A percentile compares a stretch with the other conserved stretches of the same genome.
Evolutionary conservation across 2,797 vertebrate species (phyloP).

Genomic region (Gambusia yucatana): DNA sequence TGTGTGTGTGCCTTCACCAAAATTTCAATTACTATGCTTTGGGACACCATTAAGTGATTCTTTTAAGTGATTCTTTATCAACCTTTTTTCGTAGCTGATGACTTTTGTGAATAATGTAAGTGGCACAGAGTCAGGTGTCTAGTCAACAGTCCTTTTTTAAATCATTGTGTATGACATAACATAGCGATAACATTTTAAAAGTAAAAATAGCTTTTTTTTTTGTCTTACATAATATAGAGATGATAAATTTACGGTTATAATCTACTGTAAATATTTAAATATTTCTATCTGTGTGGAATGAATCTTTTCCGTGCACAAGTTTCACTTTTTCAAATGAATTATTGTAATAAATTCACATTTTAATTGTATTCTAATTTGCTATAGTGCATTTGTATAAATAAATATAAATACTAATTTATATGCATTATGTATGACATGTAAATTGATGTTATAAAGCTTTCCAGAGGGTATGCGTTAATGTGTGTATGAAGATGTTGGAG

Average conservation of each 20-base stretch:
- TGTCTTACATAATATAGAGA: not conserved
- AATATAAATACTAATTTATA: not conserved
- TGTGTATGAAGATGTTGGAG: constrained; percentile 59
- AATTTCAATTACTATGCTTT: not conserved
- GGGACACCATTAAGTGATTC: not conserved
- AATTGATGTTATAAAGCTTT: constrained; percentile 4
- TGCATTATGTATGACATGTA: not conserved
- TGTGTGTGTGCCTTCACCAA: not conserved
- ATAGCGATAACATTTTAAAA: not conserved
- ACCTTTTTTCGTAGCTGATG: no score
- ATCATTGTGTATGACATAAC: not conserved
- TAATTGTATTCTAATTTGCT: not conserved
- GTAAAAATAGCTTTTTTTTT: not conserved
- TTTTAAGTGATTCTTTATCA: not conserved
- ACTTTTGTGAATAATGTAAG: not conserved
- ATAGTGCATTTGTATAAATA: not conserved
- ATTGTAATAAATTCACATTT: not conserved
- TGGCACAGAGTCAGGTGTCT: not conserved
- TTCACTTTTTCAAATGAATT: not conserved
- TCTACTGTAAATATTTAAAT: not conserved
- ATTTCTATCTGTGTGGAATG: not conserved
- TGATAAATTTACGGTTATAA: not conserved
- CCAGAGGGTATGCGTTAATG: not conserved
- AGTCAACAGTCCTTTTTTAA: not conserved
- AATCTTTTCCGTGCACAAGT: not conserved